Evolutionary conservation across 2,797 vertebrate genomes (phyloP), one percentile per base, ranked within the genome.

Genomic region (Hipposideros larvatus): DNA sequence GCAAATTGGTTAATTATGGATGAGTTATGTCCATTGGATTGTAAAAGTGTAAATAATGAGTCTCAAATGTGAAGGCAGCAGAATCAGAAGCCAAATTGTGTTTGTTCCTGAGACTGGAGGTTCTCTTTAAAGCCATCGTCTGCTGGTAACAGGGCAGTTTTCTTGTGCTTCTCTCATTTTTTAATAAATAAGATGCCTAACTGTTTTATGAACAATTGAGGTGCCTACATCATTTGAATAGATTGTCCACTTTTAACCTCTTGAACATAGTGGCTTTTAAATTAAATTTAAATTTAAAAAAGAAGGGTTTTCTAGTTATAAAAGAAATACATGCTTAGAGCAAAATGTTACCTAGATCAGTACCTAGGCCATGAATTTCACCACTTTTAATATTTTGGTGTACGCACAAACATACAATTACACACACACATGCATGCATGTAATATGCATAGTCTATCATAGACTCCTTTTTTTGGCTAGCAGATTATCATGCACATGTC

Each of bases 1-100:
- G 68, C 66, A 90, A n/a, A 63, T 61, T 53, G 53, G 46, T 71
- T 94, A 82, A 87, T 86, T 87, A 18, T 82, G 41, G 61, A 65
- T 61, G 61, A 71, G n/a, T 86, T n/a, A 85, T 63, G 18, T 57
- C 51, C 37, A 13, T 94, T 66, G 82, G 59, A 41, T 43, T 71
- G 31, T 70, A 43, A 34, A 63, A 34, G 73, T 55, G 21, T 34
- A 61, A 94, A 80, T 34, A 18, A 75, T 28, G 51, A 84, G 68
- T 55, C 37, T 68, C n/a, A 82, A 18, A 18, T 6, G 19, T 55
- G 34, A 7, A 48, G 48, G 70, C 59, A 85, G 51, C 84, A 85
- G 88, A 63, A 22, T 31, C 11, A 18, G n/a, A 59, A 82, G 74
- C n/a, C 74, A 92, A 55, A 37, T 57, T 7, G 16, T 68, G 16